These are phyloP conservation scores for Drosophila gaucha DNA, from an alignment of 2,888 invertebrate species.

Conservation along the genomic window DNA sequence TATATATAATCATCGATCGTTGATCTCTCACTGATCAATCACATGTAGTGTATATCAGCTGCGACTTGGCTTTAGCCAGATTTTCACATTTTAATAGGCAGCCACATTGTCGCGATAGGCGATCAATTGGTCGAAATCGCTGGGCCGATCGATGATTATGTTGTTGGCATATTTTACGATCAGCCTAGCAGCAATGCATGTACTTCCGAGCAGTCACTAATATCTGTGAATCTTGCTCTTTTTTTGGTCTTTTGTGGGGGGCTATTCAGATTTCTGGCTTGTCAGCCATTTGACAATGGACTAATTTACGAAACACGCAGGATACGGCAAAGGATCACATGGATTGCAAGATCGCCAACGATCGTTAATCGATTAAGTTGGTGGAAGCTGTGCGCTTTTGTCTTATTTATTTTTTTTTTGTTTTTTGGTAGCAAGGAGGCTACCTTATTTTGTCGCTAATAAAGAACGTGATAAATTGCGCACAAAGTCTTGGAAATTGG, in stretches of 20 bases:
- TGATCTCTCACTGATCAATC: not conserved
- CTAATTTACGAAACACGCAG: constrained; percentile 79
- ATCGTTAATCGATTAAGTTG: constrained; percentile 81
- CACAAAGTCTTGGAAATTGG: constrained; percentile 39
- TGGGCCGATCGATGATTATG: constrained; percentile 65
- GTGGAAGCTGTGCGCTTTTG: constrained; percentile 48
- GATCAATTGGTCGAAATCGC: constrained; percentile 45
- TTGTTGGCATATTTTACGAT: constrained; percentile 72
- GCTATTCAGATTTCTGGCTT: constrained; percentile 20
- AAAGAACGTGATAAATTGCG: constrained; percentile 81
- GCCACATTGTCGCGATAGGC: constrained; percentile 54
- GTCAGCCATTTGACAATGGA: constrained; percentile 66
- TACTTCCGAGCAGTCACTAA: constrained; percentile 2
- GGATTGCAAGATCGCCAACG: constrained; percentile 18
- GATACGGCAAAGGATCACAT: constrained; percentile 12
- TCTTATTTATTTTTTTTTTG: constrained; percentile 7
- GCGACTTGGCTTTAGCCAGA: constrained; percentile 4
- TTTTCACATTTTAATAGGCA: constrained; percentile 58
- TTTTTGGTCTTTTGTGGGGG: constrained; percentile 16
- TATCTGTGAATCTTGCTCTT: not conserved
- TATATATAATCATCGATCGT: too few relatives aligned
- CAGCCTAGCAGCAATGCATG: constrained; percentile 57
- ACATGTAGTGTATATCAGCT: constrained; percentile 26
- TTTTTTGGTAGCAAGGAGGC: not conserved
- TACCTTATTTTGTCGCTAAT: constrained; percentile 61